Percentiles rank a stretch among this genome's conserved stretches.
Evolutionary conservation across 2,113 vertebrate species (phyloP).

Genomic region (Azemiops feae): DNA sequence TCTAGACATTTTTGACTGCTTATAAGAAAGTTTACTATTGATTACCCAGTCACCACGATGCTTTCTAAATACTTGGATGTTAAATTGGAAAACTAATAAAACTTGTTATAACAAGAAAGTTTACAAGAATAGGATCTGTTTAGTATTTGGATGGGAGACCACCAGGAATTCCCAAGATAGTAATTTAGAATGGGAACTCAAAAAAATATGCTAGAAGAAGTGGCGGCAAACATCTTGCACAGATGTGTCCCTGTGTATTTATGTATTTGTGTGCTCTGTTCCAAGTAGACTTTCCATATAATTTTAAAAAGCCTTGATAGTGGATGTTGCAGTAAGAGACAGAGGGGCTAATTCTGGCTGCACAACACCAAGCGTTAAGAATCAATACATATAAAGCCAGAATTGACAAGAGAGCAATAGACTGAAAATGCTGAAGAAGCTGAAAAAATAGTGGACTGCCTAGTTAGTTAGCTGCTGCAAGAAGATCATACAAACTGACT

Average conservation of each 20-base stretch:
- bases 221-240: not conserved
- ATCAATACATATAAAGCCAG: no score
- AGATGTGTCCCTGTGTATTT: not conserved
- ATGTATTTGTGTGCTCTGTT: not conserved
- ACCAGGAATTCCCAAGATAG: not conserved
- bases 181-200: not conserved
- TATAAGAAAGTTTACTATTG: not conserved
- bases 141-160: not conserved
- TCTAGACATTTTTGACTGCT: not conserved
- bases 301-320: not conserved
- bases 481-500: not conserved
- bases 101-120: no score
- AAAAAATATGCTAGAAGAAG: not conserved
- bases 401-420: no score
- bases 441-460: no score
- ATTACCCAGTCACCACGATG: no score
- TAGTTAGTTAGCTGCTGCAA: no score
- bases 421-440: no score
- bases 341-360: not conserved
- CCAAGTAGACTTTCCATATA: not conserved
- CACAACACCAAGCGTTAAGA: not conserved
- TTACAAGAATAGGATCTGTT: not conserved
- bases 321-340: not conserved
- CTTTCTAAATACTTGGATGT: no score
- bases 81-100: no score